Evolutionary conservation across 2,888 invertebrate genomes (phyloP), one percentile per base, ranked within the genome.

Genomic region (Drosophila colorata): DNA sequence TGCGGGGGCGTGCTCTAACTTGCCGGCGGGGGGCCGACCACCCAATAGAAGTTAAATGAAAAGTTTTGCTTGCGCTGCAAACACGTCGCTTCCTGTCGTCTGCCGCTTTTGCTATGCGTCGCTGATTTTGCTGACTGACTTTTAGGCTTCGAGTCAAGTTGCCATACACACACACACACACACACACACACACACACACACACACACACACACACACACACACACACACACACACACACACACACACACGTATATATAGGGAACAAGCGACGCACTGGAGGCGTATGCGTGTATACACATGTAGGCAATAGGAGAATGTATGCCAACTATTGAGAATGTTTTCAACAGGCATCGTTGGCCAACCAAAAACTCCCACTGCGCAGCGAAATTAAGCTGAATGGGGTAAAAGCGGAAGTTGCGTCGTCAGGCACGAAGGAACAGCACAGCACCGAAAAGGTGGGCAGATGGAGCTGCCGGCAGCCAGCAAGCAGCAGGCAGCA

Each of bases 61-160:
- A 86, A 86, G 87, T 86, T 86, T 89, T 89, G 88, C 85, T 89
- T 89, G 89, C 88, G 89, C 74, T 77, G 85, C 85, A 85, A 85
- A 85, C 85, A 87, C 89, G 88, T 88, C 76, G 86, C 83, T 89
- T 87, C 84, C 89, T 88, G 88, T 81, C 81, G 88, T 78, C 81
- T 87, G 82, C 65, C 66, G 64, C 78, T 70, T 72, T 66, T 46
- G 80, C 87, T 68, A 86, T 88, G 87, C 87, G 89, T 86, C 87
- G 88, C 73, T 86, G 81, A 84, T 80, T 82, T 83, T 73, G 69
- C 88, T 88, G 77, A 71, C 87, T 86, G 87, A 88, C 89, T 85
- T 89, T 81, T 86, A 86, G 84, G 84, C 84, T 81, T 66, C 69
- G 72, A 84, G 75, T 78, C 86, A 78, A 84, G 82, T 81, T 73